Evolutionary conservation across 2,113 vertebrate genomes (phyloP), one percentile per base, ranked within the genome.

Genomic region (Xiphorhynchus elegans): DNA sequence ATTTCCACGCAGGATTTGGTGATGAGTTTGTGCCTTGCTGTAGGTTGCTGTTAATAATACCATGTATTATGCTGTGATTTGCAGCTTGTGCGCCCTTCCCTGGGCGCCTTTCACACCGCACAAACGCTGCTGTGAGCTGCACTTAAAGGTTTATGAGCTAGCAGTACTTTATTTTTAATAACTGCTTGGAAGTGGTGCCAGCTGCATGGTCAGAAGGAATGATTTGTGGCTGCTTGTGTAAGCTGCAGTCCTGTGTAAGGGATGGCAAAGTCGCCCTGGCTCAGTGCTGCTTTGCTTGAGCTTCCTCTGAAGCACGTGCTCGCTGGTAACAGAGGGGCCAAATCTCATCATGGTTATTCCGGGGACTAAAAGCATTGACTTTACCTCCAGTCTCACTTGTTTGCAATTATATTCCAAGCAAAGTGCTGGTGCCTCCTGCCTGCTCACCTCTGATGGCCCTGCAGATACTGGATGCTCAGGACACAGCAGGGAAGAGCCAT

Each of bases 41-140:
- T 12, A 35, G 49, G 29, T 9, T 80, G 84, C 68, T 79, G 5
- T 59, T 50, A 59, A 70, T 75, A 47, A 35, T 4, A 5, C 10
- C 1, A 0, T 9, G 35, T 33, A 2, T 64, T 35, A 33, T 5
- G 0, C 21, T 23, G 16, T 20, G 52, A 24, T 39, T 46, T 35
- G 66, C 47, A 78, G 80, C 33, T 35, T 33, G 25, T 15, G 18
- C 17, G 46, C 37, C 9, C 42, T 44, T 91, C 56, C 50, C 35
- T 11, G 3, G 50, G 50, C 1, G 2, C 63, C 28, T n/a, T 56
- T 69, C 59, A 31, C 28, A 6, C 26, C 1, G 2, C 20, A 18
- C 19, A 35, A 47, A 35, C 0, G 4, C 62, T 73, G 39, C 49
- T 0, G 0, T 59, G 53, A 44, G 20, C 2, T 87, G 39, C 39